phyloP scores from a whole-genome alignment of 2,888 invertebrate genomes.

The Lepidocyrtinus sp. region DNA sequence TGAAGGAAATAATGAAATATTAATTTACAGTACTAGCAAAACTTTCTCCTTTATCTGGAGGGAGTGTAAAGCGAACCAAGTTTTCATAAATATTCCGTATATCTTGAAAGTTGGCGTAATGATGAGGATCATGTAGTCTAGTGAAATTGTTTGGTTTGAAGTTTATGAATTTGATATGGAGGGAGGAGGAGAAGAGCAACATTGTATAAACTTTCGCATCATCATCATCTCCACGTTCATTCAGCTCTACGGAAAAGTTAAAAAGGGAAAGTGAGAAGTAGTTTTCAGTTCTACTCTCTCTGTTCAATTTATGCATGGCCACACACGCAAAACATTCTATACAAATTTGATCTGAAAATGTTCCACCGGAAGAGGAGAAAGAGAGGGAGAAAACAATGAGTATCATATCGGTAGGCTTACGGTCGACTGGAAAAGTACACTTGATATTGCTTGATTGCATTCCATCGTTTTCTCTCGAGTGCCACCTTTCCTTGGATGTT shows the following conservation, averaged over 20 bases:
- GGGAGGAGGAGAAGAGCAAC: too few species aligned
- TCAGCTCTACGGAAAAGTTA: background rate
- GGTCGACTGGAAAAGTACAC: background rate
- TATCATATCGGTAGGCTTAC: background rate
- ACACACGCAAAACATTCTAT: background rate
- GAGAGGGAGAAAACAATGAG: background rate
- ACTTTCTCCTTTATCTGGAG: background rate
- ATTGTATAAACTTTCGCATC: too few species aligned
- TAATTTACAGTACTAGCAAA: background rate
- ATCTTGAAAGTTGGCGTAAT: background rate
- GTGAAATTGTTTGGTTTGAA: too few species aligned
- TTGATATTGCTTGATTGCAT: background rate
- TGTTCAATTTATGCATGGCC: background rate
- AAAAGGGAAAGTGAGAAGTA: background rate
- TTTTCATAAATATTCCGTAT: background rate
- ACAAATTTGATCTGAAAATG: too few species aligned
- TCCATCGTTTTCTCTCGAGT: background rate
- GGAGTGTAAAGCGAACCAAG: too few species aligned
- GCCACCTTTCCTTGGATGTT: background rate
- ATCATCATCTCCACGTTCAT: background rate
- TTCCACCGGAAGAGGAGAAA: background rate
- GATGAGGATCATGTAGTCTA: background rate
- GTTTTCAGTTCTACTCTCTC: background rate
- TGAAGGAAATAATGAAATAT: slow-evolving; percentile 72
- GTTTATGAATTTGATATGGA: too few species aligned